Evolutionary conservation across 2,797 vertebrate species (phyloP), one percentile per base, ranked within the genome.

Genomic region (Hippocampus kuda): DNA sequence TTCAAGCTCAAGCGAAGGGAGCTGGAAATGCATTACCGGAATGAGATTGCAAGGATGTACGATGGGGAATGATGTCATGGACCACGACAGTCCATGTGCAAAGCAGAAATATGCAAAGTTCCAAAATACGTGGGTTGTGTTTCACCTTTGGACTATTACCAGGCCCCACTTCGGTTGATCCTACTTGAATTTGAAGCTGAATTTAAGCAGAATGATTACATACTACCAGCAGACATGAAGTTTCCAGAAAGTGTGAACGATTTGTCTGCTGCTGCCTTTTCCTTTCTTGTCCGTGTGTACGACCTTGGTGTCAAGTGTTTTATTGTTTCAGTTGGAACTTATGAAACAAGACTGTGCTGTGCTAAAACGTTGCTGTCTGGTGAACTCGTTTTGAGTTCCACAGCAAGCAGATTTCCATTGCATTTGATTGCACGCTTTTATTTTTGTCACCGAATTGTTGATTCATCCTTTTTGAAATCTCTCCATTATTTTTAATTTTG

Each of bases 1-100:
- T 98, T 97, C 91, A 98, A 98, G 81, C 91, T 98, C 63, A 98
- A 96, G 68, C 94, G 96, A 80, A 95, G 92, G 68, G 94, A 96
- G 87, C 93, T 98, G 24, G 95, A 93, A 27, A 90, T 90, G 0
- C 90, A 91, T 81, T 98, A 97, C 83, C 93, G 92, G 75, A 85
- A 80, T 7, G 94, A 95, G 89, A 98, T 98, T 18, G 93, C 96
- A 63, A 89, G 91, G 68, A 93, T 98, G 95, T 98, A 98, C 2
- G 93, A 94, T 0, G 91, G 91, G 57, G 94, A 91, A 41, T 97
- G 87, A 84, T 68, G 69, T 61, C 24, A 1, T 69, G 27, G 61
- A 65, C 2, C 38, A 44, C 9, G 46, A 59, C 68, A 1, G 59
- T 67, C 65, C 69, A 56, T 57, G 38, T 66, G 64, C 73, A 72